A percentile compares a stretch with the other conserved stretches of the same genome.
These are phyloP conservation scores for Meloidogyne exigua DNA, from an alignment of 1,140 invertebrate genomes.

Conservation along the genomic window DNA sequence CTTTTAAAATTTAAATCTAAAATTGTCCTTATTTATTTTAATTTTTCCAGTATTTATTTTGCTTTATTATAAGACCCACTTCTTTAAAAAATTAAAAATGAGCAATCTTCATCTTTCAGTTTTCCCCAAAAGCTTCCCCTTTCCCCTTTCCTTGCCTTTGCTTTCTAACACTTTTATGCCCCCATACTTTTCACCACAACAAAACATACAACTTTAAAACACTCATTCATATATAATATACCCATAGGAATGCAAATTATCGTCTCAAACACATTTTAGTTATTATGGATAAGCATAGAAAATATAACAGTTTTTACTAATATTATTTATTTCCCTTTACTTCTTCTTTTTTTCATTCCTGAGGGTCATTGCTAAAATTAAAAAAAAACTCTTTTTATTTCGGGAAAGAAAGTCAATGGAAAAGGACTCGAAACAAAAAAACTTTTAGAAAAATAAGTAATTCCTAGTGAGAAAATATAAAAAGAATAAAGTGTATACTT, in stretches of 20 bases:
- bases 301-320: too few species aligned
- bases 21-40: too few species aligned
- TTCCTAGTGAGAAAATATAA: neutral
- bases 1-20: too few species aligned
- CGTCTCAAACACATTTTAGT: neutral
- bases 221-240: neutral
- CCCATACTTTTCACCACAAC: neutral
- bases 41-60: neutral
- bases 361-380: constrained; percentile 4
- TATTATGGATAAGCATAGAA: neutral
- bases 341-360: neutral
- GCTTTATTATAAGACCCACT: neutral
- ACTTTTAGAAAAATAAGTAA: neutral
- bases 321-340: too few species aligned
- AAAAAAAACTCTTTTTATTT: neutral
- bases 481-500: too few species aligned
- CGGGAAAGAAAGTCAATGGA: neutral
- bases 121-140: neutral
- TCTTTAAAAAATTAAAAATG: neutral
- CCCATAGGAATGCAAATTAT: constrained; percentile 30
- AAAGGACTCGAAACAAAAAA: neutral
- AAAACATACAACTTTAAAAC: neutral
- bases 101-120: neutral
- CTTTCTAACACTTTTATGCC: constrained; percentile 8
- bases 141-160: neutral